These are phyloP conservation scores for Peromyscus eremicus DNA, from an alignment of 2,797 vertebrate species.

Conservation along the genomic window DNA sequence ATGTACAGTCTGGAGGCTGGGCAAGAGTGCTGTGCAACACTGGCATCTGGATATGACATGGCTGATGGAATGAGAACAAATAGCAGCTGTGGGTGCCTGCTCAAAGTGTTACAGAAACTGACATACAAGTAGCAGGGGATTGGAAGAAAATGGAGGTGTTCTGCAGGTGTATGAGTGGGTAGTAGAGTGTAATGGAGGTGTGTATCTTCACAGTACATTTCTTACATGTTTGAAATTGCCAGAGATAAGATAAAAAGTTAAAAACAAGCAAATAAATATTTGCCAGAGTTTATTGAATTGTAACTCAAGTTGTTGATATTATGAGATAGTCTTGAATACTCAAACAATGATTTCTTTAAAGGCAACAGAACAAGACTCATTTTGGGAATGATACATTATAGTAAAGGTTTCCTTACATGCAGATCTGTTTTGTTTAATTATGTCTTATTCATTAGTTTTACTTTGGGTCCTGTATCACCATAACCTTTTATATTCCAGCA, in stretches of 20 bases:
- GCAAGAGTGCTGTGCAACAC: not conserved
- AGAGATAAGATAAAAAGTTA: not conserved
- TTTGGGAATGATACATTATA: not conserved
- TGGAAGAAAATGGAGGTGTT: not conserved
- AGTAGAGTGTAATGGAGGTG: not conserved
- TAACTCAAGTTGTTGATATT: not conserved
- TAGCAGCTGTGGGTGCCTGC: not conserved
- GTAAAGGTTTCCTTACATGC: not conserved
- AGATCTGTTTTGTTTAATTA: not conserved
- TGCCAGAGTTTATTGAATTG: not conserved
- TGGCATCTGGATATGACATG: not conserved
- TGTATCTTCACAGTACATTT: not conserved
- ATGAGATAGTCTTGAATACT: constrained; percentile 9
- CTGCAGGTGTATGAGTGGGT: not conserved
- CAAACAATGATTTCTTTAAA: constrained; percentile 24
- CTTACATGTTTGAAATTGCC: not conserved
- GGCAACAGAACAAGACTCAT: not conserved
- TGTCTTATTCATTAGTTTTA: constrained; percentile 20
- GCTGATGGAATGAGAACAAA: not conserved
- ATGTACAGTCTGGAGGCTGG: not conserved
- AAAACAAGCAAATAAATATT: not conserved
- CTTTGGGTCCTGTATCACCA: not conserved
- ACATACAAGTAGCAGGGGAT: not conserved
- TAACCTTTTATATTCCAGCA: constrained; percentile 14
- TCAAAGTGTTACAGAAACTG: not conserved